A percentile compares a stretch with the other conserved stretches of the same genome.
Conservation (phyloP, 35 echinoderm and acorn worm species). For the Amphiura filiformis region DNA sequence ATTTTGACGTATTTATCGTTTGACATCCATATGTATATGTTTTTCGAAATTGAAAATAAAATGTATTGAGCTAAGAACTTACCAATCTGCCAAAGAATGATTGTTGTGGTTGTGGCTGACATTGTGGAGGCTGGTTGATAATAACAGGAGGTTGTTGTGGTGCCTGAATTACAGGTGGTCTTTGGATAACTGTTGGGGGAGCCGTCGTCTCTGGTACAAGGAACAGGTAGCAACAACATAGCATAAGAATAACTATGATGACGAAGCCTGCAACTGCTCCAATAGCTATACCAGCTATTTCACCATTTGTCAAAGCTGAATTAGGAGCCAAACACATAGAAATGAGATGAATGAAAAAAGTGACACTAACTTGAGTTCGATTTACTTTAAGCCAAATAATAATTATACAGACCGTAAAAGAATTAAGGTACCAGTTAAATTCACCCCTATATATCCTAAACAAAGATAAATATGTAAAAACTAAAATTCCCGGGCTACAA, state of each 20-base stretch:
- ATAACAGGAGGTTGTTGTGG: background rate
- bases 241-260: background rate
- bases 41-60: no score
- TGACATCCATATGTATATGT: no score
- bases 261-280: background rate
- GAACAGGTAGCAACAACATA: background rate
- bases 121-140: background rate
- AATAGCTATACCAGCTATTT: background rate
- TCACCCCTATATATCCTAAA: no score
- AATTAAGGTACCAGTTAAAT: no score
- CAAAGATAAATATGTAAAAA: no score
- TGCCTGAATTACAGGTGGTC: background rate
- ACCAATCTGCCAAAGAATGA: no score
- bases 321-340: background rate
- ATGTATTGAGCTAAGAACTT: no score
- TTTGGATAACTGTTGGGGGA: background rate
- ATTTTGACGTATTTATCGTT: no score
- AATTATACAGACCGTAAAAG: background rate
- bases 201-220: background rate
- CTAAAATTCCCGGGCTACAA: background rate
- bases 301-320: background rate
- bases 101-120: background rate
- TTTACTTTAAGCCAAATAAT: background rate
- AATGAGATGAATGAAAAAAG: background rate
- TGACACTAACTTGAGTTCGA: background rate